Evolutionary conservation across 2,797 vertebrate genomes (phyloP), one percentile per base, ranked within the genome.

Genomic region (Sebastes variabilis): DNA sequence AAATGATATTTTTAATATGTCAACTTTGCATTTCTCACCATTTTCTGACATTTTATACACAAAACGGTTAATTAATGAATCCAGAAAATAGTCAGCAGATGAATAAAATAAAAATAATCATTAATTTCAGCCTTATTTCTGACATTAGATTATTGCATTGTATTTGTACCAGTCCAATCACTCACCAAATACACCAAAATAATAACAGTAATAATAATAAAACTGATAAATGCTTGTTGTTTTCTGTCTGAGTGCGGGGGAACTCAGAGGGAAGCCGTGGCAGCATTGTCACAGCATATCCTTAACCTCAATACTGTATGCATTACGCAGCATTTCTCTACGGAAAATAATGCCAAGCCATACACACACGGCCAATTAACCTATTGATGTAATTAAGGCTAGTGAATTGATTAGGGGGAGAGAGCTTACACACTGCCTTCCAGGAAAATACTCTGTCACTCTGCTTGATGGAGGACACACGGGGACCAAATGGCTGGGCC

Each of bases 331-430:
- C 90, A 85, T 89, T 90, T 88, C 82, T 56, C 30, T 16, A 30
- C 29, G 62, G 79, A 79, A 88, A 81, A 88, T 84, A 90, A 82
- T 68, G 86, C 88, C 65, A 90, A 89, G 87, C 64, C 83, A 71
- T 77, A 84, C 82, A 89, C 82, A 87, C 89, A 88, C 75, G n/a
- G 80, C 86, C 92, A 94, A 94, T 95, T 94, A 94, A 94, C 92
- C 91, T 94, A 95, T 95, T 86, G 94, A 95, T 94, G 86, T 94
- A 93, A 95, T 95, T 94, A 95, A 94, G 86, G 77, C 82, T 81
- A 81, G 81, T 86, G 89, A 90, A 93, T 93, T 93, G 93, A 94
- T 94, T 88, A 64, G 14, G 62, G 13, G 30, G 59, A 72, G 81
- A 84, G 81, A 82, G 87, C 82, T 87, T 88, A 84, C 77, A 88